phyloP scores from a whole-genome alignment of 2,888 invertebrate species.

The Metacarcinus magister region DNA sequence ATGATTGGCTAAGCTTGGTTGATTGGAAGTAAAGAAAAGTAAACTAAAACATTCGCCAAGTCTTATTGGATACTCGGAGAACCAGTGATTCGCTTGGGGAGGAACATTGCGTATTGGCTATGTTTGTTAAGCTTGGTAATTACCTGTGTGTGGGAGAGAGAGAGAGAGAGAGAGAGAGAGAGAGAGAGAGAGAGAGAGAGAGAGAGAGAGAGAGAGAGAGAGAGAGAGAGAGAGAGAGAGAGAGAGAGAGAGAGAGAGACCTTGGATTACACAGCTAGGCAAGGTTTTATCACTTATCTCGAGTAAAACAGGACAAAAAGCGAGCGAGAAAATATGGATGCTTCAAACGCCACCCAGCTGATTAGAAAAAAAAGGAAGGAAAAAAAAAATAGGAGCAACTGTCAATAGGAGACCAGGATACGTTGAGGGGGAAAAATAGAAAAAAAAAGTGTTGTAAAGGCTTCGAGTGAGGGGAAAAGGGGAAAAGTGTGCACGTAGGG shows the following conservation, averaged over 20 bases:
- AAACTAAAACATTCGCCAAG: background rate
- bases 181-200: conserved; percentile 40
- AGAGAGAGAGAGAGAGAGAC: background rate
- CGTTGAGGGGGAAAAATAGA: too few species aligned
- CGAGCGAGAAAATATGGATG: background rate
- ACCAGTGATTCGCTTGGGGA: background rate
- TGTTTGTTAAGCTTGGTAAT: background rate
- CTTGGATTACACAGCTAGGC: background rate
- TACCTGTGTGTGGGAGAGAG: too few species aligned
- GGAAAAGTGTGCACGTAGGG: background rate
- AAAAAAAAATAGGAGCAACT: background rate
- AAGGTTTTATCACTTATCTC: background rate
- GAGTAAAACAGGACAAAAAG: background rate
- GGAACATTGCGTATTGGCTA: too few species aligned
- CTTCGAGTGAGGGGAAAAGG: background rate
- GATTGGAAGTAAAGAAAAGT: background rate
- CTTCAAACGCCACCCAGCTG: background rate
- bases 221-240: background rate
- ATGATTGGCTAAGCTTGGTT: background rate
- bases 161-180: conserved; percentile 26
- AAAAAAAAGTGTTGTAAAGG: too few species aligned
- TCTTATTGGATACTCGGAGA: background rate
- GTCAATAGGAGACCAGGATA: background rate
- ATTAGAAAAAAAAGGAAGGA: background rate
- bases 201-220: conserved; percentile 38